Conservation (phyloP, 2,888 invertebrate genomes). For the Sarcophaga caerulescens region DNA sequence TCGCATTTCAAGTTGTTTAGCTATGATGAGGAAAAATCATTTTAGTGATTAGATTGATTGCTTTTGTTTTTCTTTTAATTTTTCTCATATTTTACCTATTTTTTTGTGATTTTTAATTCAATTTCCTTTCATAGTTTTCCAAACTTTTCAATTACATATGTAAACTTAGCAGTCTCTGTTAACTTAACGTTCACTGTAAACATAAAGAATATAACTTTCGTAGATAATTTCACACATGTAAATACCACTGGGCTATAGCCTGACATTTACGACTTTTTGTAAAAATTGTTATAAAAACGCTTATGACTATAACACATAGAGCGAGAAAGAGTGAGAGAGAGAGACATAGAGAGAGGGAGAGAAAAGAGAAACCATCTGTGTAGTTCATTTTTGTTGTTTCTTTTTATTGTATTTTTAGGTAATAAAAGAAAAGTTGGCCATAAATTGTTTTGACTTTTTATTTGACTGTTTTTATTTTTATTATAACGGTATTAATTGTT, state of each 20-base stretch:
- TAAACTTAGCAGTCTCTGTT: too few species aligned
- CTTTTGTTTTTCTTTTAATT: too few species aligned
- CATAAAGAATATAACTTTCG: too few species aligned
- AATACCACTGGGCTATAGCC: neutral
- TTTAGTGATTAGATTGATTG: too few species aligned
- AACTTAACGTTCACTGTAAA: too few species aligned
- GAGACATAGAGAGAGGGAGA: neutral
- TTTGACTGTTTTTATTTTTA: conserved; percentile 52
- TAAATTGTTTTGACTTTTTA: conserved; percentile 67
- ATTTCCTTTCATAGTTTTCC: too few species aligned
- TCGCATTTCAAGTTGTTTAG: too few species aligned
- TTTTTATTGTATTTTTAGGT: conserved; percentile 25
- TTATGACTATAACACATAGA: neutral
- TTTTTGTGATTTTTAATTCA: too few species aligned
- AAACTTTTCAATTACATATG: too few species aligned
- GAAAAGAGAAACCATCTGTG: conserved; percentile 46
- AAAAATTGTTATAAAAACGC: neutral
- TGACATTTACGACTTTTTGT: neutral
- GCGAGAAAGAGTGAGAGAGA: neutral
- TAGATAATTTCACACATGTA: too few species aligned
- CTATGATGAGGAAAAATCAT: too few species aligned
- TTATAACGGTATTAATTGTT: conserved; percentile 64
- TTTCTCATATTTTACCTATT: too few species aligned
- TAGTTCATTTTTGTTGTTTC: conserved; percentile 20
- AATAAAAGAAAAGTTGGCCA: conserved; percentile 66